Evolutionary conservation across 2,888 invertebrate species (phyloP).

Genomic region (Sthenelais limicola): DNA sequence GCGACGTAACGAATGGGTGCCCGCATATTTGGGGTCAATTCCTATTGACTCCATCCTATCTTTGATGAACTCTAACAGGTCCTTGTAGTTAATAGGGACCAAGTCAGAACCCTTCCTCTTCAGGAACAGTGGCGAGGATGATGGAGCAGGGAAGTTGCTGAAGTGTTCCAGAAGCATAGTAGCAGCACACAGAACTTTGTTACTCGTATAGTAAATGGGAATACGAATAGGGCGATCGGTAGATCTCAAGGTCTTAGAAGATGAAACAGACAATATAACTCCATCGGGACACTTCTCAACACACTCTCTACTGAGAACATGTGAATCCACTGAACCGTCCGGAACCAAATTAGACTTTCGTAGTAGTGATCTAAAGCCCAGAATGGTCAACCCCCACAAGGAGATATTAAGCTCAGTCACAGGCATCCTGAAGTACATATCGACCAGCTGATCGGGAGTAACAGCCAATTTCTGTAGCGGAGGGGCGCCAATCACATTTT

Average conservation of each 20-base stretch:
- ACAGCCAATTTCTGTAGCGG: not conserved
- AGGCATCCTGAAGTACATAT: not conserved
- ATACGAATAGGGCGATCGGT: not conserved
- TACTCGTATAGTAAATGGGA: not conserved
- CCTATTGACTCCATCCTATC: not conserved
- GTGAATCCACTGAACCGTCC: not conserved
- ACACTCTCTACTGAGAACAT: not conserved
- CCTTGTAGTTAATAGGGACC: not conserved
- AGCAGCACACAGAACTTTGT: not conserved
- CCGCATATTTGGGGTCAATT: not conserved
- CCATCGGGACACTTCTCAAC: not conserved
- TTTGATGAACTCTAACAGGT: not conserved
- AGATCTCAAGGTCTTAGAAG: not conserved
- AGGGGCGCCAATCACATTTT: not conserved
- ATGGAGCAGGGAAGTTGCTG: not conserved
- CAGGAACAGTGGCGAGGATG: not conserved
- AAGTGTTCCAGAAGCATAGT: not conserved
- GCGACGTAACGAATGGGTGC: not conserved
- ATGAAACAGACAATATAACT: not conserved
- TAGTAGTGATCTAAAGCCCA: not conserved
- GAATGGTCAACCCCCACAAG: not conserved
- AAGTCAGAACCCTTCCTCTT: not conserved
- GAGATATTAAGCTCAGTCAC: not conserved
- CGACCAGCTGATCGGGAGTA: not conserved
- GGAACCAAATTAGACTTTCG: not conserved